Evolutionary conservation across 2,113 vertebrate genomes (phyloP), one percentile per base, ranked within the genome.

Genomic region (Ailuropoda melanoleuca): DNA sequence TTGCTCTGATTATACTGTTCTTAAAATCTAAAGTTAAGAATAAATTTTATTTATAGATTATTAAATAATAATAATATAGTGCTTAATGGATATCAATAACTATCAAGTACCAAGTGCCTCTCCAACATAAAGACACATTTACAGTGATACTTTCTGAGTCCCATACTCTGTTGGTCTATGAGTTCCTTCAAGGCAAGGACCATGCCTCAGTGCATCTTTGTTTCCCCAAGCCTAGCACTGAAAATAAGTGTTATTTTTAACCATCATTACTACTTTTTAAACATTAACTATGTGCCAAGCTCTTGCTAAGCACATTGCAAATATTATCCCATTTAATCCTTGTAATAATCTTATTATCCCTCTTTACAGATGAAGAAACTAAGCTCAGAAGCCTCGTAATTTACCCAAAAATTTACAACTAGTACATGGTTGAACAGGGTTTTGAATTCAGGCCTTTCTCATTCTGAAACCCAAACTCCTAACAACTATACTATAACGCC

Each of bases 1-100:
- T 90, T 96, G 10, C 66, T 80, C 58, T 90, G 55, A n/a, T 5
- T 50, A 18, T 81, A 75, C 93, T 75, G 56, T 72, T 95, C 70
- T 85, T 96, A 93, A 96, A 90, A 93, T 83, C 19, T n/a, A 88
- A 95, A 95, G 58, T 84, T 90, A 87, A 96, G 58, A 96, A 74
- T 91, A 66, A 90, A 88, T 8, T 89, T 87, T 74, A 80, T 89
- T 87, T 74, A 74, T 62, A 53, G 11, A 29, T 74, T 72, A 81
- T 74, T 88, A 14, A 19, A 70, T 62, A 92, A 92, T 29, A 66
- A 74, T 74, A 81, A 75, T 10, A 39, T 23, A 84, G 39, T 6
- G 34, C 39, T 96, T 84, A 88, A 85, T 81, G 29, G 62, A 93
- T 81, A 58, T 8, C 72, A 92, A 96, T 29, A 91, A 85, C 62